Evolutionary conservation across 2,888 invertebrate genomes (phyloP).

Genomic region (Stratiomys singularior): DNA sequence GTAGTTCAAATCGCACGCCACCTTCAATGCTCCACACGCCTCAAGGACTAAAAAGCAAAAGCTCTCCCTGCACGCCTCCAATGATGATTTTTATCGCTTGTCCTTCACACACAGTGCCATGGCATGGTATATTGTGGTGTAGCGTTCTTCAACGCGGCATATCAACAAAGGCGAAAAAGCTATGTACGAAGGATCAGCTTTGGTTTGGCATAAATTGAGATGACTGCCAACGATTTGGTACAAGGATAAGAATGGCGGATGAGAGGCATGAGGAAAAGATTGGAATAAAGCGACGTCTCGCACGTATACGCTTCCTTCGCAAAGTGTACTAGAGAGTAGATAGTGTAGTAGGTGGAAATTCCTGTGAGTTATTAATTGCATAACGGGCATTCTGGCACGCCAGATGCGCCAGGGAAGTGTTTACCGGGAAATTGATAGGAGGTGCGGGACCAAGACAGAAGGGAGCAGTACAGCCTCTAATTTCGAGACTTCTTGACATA

Average conservation of each 20-base stretch:
- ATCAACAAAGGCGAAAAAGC: slow-evolving; percentile 33
- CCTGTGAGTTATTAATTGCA: slow-evolving; percentile 34
- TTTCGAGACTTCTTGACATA: slow-evolving; percentile 23
- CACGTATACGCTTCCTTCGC: background rate
- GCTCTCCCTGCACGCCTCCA: slow-evolving; percentile 17
- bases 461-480: background rate
- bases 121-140: too few relatives aligned
- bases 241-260: slow-evolving; percentile 29
- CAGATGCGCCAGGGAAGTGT: slow-evolving; percentile 17
- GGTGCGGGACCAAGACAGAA: background rate
- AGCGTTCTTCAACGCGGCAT: background rate
- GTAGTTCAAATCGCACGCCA: slow-evolving; percentile 13
- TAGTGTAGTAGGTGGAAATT: slow-evolving; percentile 29
- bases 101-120: background rate
- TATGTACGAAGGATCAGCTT: slow-evolving; percentile 12
- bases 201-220: slow-evolving; percentile 22
- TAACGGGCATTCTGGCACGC: slow-evolving; percentile 33
- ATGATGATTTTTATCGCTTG: slow-evolving; percentile 5
- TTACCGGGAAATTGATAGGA: background rate
- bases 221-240: slow-evolving; percentile 17
- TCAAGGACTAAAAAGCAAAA: slow-evolving; percentile 18
- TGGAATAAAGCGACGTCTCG: background rate
- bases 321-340: background rate
- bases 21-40: background rate
- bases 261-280: background rate